Evolutionary conservation across 1,140 invertebrate genomes (phyloP), one percentile per base, ranked within the genome.

Genomic region (Stratiolaelaps scimitus): DNA sequence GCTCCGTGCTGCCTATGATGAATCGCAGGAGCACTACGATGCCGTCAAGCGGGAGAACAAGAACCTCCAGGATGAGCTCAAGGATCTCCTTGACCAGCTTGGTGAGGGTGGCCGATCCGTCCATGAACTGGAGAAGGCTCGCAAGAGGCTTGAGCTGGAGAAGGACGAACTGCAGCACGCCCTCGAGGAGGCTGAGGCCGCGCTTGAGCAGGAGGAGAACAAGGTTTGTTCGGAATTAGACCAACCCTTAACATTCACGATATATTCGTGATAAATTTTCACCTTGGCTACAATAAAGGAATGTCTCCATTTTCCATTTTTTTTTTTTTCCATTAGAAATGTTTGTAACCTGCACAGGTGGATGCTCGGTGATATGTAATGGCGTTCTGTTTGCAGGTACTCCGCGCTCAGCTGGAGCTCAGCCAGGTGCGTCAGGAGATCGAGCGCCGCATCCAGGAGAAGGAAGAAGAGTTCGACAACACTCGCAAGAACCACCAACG

Each of bases 391-490:
- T 40, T 40, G 4, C 10, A 40, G 34, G 71, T 81, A 17, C 74
- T 81, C 69, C 74, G 80, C 45, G 72, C 78, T 47, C 80, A 81
- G 70, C 76, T 82, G 26, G 81, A 81, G 70, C 75, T 82, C 56
- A 74, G 76, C 45, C 76, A 77, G 65, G 78, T 82, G 69, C 72
- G 80, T 64, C 72, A 77, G 60, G 81, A 82, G 68, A 81, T 82
- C 67, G 81, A 82, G 70, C 76, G 79, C 68, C 72, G 81, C 30
- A 71, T 82, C 56, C 75, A 75, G 65, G 81, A 82, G 69, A 82
- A 82, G 70, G 81, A 82, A 70, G 81, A 82, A 69, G 81, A 82
- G 70, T 82, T 82, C 71, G 79, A 81, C 64, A 79, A 78, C 72
- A 80, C 78, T 68, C 77, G 70, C 30, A 81, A 80, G 69, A 80